These are phyloP conservation scores for Rhynchonycteris naso DNA, from an alignment of 2,797 vertebrate genomes.

Conservation along the genomic window DNA sequence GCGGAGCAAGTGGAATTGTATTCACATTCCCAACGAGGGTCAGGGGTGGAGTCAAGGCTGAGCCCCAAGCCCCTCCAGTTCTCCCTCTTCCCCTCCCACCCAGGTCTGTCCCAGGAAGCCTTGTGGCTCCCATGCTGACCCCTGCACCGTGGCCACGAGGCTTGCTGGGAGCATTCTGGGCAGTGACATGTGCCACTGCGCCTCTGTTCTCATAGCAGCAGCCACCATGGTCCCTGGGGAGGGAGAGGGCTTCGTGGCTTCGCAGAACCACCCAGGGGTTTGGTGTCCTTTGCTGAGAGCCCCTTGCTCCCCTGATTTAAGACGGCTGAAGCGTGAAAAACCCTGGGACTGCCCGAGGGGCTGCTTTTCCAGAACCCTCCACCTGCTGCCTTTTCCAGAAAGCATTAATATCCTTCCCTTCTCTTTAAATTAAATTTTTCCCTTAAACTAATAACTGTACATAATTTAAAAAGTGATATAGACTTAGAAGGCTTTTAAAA, in stretches of 20 bases:
- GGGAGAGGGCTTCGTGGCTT: constrained; percentile 20
- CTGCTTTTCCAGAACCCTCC: background rate
- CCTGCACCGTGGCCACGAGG: background rate
- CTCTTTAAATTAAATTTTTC: background rate
- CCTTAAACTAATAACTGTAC: background rate
- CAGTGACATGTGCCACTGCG: constrained; percentile 16
- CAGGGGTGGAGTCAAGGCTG: background rate
- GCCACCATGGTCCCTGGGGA: background rate
- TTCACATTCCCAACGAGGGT: background rate
- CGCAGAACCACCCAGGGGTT: constrained; percentile 14
- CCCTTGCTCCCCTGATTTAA: constrained; percentile 44
- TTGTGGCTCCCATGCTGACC: constrained; percentile 27
- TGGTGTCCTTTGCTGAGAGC: constrained; percentile 49
- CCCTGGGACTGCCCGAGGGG: background rate
- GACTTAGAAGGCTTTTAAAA: background rate
- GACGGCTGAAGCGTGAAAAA: constrained; percentile 45
- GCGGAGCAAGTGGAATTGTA: accelerated
- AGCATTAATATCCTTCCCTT: background rate
- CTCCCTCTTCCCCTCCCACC: background rate
- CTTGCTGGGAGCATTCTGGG: constrained; percentile 44
- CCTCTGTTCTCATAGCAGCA: background rate
- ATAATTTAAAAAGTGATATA: constrained; percentile 73
- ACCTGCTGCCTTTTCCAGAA: background rate
- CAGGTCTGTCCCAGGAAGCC: background rate
- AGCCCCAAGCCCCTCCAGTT: background rate